Evolutionary conservation across 2,888 invertebrate genomes (phyloP), one percentile per base, ranked within the genome.

Genomic region (Diarsia rubi): DNA sequence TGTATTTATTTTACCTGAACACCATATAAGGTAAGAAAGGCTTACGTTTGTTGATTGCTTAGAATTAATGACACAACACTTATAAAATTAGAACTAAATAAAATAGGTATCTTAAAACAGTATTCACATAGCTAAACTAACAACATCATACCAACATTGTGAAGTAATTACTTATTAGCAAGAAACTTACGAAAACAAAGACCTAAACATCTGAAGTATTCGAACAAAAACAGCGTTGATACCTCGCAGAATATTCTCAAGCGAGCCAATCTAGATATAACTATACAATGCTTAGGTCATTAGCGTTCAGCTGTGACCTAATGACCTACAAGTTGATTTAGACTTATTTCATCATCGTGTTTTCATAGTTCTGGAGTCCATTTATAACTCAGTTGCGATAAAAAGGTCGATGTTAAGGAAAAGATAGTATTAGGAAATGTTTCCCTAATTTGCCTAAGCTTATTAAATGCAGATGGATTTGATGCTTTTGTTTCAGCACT

Each of bases 291-390:
- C 80, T 88, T 87, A 80, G 89, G 84, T 88, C 88, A 89, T 81
- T 87, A 87, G 81, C 84, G 86, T 78, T 83, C 75, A 85, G 75
- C 86, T 88, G 80, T 90, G 90, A 86, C 90, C 90, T 78, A 86
- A 78, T 91, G 90, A 86, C 90, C 90, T 81, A 86, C 54, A 83
- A 84, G 76, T 79, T 77, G 54, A 69, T 78, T 78, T 76, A 78
- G 78, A 79, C 78, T 54, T 81, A 75, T 73, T n/a, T 73, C 70
- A 83, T 73, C 78, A 75, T 71, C 65, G 67, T 74, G 77, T 83
- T 83, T 81, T 87, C 84, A 82, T 82, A 77, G 74, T 75, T 72
- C 64, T 77, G 44, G 24, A 78, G 70, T 64, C 47, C 47, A 63
- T 77, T 67, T 75, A 62, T 72, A 77, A 85, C 79, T 79, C 78